These are phyloP conservation scores for Ariolimax columbianus DNA, from an alignment of 2,888 invertebrate genomes.

Conservation along the genomic window DNA sequence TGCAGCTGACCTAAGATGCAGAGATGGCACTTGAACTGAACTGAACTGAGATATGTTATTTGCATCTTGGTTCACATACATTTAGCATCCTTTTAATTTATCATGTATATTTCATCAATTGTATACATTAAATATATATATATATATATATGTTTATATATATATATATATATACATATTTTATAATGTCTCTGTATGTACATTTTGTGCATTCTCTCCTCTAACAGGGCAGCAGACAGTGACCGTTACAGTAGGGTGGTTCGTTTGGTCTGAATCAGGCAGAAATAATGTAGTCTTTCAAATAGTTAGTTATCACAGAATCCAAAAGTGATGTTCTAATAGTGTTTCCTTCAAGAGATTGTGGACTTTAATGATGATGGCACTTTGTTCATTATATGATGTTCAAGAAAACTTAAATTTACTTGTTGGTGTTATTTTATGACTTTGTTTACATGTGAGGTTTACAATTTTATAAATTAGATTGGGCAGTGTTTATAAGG, in stretches of 20 bases:
- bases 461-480: too few relatives aligned
- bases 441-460: too few relatives aligned
- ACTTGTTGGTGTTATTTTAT: not conserved
- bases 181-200: not conserved
- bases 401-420: not conserved
- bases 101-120: too few relatives aligned
- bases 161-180: not conserved
- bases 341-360: not conserved
- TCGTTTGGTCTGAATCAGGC: not conserved
- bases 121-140: not conserved
- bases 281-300: not conserved
- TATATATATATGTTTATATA: not conserved
- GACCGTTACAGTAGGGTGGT: constrained; percentile 14
- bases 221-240: not conserved
- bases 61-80: too few relatives aligned
- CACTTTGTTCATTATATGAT: not conserved
- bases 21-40: too few relatives aligned
- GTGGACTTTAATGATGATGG: not conserved
- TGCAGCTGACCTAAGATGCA: too few relatives aligned
- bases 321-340: not conserved
- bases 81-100: too few relatives aligned
- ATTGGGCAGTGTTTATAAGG: too few relatives aligned
- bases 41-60: too few relatives aligned
- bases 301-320: not conserved
- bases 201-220: not conserved